Evolutionary conservation across 2,888 invertebrate genomes (phyloP).

Genomic region (Megastigmus dorsalis): DNA sequence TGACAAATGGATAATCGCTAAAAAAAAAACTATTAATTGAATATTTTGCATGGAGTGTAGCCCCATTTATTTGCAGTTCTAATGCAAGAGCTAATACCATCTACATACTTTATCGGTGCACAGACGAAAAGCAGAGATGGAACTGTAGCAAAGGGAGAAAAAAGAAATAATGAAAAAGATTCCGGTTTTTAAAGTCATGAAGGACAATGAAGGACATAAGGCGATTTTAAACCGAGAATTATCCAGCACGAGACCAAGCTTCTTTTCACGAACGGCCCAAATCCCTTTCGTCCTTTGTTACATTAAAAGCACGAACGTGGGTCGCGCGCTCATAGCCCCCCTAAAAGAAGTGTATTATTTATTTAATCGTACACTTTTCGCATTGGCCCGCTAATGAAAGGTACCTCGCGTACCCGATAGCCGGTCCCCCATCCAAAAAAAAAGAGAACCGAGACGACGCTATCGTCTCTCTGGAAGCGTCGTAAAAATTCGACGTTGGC

Average conservation of each 20-base stretch:
- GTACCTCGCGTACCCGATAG: conserved; percentile 4
- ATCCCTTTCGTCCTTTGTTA: conserved; percentile 38
- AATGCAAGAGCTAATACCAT: too few species aligned
- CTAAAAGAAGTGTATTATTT: conserved; percentile 56
- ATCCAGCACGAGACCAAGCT: background rate
- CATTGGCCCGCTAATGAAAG: conserved; percentile 58
- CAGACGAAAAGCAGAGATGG: background rate
- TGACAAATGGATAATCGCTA: too few species aligned
- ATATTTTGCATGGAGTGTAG: too few species aligned
- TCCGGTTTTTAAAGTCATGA: conserved; percentile 19
- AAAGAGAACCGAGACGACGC: conserved; percentile 35
- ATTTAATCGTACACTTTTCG: conserved; percentile 61
- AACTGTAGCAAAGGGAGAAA: background rate
- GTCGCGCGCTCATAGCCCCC: background rate
- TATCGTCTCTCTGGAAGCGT: background rate
- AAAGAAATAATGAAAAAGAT: background rate
- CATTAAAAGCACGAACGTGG: conserved; percentile 18
- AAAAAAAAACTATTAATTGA: too few species aligned
- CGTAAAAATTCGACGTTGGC: conserved; percentile 16
- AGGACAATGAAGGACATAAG: conserved; percentile 36
- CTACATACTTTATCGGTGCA: background rate
- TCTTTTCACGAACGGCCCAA: conserved; percentile 23
- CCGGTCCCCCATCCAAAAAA: conserved; percentile 50
- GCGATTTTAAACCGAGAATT: conserved; percentile 31
- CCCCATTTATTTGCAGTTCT: too few species aligned